Percentiles rank a stretch among this genome's conserved stretches.
These are phyloP conservation scores for Montipora efflorescens DNA, from an alignment of 64 coral and sea anemone genomes.

Conservation along the genomic window DNA sequence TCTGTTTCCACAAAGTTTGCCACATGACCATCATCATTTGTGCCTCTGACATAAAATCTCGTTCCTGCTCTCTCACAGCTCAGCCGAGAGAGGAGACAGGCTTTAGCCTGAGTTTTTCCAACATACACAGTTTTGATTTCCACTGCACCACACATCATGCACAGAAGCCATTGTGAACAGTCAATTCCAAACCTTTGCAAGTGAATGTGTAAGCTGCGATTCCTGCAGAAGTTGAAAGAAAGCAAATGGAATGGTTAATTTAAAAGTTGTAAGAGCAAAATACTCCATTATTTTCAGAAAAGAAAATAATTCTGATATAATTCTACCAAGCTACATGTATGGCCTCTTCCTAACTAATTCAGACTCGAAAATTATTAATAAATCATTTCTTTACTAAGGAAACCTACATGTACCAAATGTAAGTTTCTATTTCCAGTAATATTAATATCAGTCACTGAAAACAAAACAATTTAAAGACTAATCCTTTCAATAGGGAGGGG, in stretches of 20 bases:
- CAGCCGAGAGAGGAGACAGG: constrained; percentile 87
- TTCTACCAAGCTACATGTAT: too few relatives aligned
- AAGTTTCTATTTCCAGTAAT: too few relatives aligned
- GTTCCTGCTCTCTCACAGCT: constrained; percentile 98
- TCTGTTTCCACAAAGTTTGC: constrained; percentile 99
- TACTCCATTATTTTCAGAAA: too few relatives aligned
- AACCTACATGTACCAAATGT: too few relatives aligned
- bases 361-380: too few relatives aligned
- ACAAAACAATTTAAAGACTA: too few relatives aligned
- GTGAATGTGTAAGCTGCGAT: constrained; percentile 92
- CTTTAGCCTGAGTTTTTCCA: constrained; percentile 92
- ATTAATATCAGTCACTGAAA: too few relatives aligned
- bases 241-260: neutral
- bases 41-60: constrained; percentile 97
- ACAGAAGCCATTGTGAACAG: constrained; percentile 85
- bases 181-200: constrained; percentile 92
- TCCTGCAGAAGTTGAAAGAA: constrained; percentile 48
- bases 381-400: too few relatives aligned
- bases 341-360: too few relatives aligned
- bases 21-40: constrained; percentile 98
- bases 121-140: constrained; percentile 95
- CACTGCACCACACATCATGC: constrained; percentile 96
- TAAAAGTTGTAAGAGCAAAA: too few relatives aligned
- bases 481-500: too few relatives aligned
- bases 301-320: too few relatives aligned